phyloP scores from a whole-genome alignment of 2,113 vertebrate genomes.

The Poecile atricapillus region DNA sequence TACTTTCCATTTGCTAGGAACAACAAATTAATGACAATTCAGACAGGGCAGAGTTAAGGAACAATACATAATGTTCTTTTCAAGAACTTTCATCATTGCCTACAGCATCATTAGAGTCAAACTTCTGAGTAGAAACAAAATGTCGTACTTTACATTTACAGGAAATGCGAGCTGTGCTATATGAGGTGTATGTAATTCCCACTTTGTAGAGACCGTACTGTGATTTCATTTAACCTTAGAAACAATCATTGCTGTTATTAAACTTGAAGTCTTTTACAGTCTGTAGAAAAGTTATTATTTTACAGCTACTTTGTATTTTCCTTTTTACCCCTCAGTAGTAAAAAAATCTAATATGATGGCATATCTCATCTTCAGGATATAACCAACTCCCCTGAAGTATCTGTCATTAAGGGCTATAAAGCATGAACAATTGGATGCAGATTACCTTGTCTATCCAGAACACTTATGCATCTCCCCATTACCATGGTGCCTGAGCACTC shows the following conservation, averaged over 20 bases:
- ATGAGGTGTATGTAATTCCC: not conserved
- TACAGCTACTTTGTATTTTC: not conserved
- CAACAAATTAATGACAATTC: not conserved
- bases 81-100: not conserved
- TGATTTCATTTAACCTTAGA: not conserved
- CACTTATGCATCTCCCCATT: not conserved
- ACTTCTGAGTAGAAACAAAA: not conserved
- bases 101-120: not conserved
- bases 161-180: not conserved
- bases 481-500: slow-evolving; percentile 14
- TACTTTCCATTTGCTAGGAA: not conserved
- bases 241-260: not conserved
- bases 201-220: not conserved
- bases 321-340: not conserved
- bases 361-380: not conserved
- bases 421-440: slow-evolving; percentile 40
- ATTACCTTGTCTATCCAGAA: not conserved
- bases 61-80: not conserved
- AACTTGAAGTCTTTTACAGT: not conserved
- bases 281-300: not conserved
- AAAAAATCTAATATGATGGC: not conserved
- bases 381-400: not conserved
- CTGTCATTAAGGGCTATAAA: slow-evolving; percentile 44
- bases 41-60: not conserved
- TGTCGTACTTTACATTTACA: not conserved